Evolutionary conservation across 2,797 vertebrate species (phyloP), one percentile per base, ranked within the genome.

Genomic region (Sebastes glaucus): DNA sequence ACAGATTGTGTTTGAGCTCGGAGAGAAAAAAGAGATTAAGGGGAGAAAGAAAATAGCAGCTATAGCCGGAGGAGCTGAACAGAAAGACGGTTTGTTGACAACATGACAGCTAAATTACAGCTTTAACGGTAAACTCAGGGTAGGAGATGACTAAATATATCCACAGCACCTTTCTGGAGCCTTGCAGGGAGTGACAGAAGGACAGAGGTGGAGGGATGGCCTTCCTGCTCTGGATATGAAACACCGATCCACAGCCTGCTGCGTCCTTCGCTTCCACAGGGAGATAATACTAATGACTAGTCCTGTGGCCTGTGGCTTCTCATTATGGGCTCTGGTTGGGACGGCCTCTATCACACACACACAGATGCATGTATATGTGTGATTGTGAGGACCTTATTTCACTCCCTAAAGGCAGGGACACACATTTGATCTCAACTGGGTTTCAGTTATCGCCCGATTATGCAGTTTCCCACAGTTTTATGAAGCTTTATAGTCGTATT

Each of bases 211-310:
- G 85, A 85, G 71, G 66, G 67, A 84, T 75, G 52, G 74, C 60
- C 70, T 35, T 59, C 62, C 72, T 76, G 75, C 69, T 85, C 68
- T 64, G 74, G 82, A 71, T 79, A 53, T 61, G 78, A 83, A 79
- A 64, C 74, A 68, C 64, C 59, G 78, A 84, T 55, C 38, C 80
- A 55, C 22, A 5, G 38, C 85, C 84, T 84, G 85, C 90, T 85
- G 87, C 8, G 81, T 74, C 76, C 71, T 66, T 72, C 64, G 27
- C 71, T 52, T 84, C 88, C 85, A 86, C 74, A 32, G 87, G 79
- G 90, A 88, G 91, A 89, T 88, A 78, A 87, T 83, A 89, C 83
- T 90, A 91, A 93, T 89, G 88, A 89, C 71, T 74, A 5, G 78
- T 87, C 73, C 75, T 81, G 83, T 67, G 78, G 86, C 88, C 84